Base-by-base conservation (phyloP, 2,113 vertebrate species). In the Pheucticus melanocephalus region DNA sequence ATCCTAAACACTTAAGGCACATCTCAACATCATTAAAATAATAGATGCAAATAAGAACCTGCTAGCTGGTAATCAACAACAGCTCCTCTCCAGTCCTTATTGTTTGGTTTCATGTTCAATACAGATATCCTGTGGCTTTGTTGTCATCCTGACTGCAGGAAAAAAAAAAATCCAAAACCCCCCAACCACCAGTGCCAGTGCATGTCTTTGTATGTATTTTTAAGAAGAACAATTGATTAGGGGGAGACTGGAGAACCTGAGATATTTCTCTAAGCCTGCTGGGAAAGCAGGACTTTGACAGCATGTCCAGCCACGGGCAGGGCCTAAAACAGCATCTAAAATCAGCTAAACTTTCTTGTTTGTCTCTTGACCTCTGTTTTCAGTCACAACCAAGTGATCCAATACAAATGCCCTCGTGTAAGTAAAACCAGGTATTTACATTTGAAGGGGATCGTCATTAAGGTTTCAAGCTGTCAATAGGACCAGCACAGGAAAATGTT, bases 361-460 rank as follows among this genome's bases (percentile, higher is more conserved):
- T 84, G 37, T 78, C 44, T 60, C 86, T 83, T 84, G 57, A 71
- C 22, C 54, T 68, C 54, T 94, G 56, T 78, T 83, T 90, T 68
- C 56, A 73, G 60, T 50, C 35, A 48, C 37, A 88, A 15, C 25
- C 76, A 79, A 61, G 51, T 21, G 23, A 86, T 50, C 72, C 82
- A 78, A 64, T 45, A 60, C 57, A 86, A 91, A 86, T 83, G 82
- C 12, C 51, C 57, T 86, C n/a, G 57, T 31, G 53, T 57, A 92
- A 96, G 65, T 61, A 64, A 86, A 90, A 57, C 37, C 47, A 64
- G 69, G 28, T 69, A 92, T 92, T 96, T 95, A 82, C 77, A 78
- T 92, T 94, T 92, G 69, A 92, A 72, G 85, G 69, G 54, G 90
- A 61, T 95, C 1, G 0, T 88, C 69, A 84, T 92, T 84, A 90